These are phyloP conservation scores for Lepisosteus osseus DNA, from an alignment of 2,113 vertebrate genomes.

Conservation along the genomic window DNA sequence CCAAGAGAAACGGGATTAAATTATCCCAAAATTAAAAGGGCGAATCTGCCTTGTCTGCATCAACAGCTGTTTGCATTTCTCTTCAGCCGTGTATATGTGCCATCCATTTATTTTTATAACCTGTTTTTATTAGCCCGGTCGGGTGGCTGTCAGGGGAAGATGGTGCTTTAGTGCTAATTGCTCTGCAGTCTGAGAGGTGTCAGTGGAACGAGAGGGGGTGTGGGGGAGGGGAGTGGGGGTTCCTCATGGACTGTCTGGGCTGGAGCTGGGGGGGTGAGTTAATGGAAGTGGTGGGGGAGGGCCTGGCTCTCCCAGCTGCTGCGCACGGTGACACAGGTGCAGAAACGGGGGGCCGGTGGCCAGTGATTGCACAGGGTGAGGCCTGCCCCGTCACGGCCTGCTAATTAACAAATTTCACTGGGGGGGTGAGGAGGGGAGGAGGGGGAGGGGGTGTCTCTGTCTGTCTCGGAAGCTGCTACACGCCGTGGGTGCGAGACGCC, in stretches of 20 bases:
- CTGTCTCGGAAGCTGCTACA: too few species aligned
- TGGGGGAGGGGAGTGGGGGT: background rate
- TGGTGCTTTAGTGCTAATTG: constrained; percentile 30
- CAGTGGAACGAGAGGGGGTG: background rate
- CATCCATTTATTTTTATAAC: constrained; percentile 63
- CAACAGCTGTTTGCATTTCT: constrained; percentile 42
- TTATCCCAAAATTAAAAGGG: constrained; percentile 67
- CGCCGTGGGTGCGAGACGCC: too few species aligned
- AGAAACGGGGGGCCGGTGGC: constrained; percentile 24
- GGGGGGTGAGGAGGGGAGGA: constrained; percentile 27
- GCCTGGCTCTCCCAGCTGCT: background rate
- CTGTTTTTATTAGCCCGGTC: constrained; percentile 55
- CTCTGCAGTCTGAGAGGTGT: constrained; percentile 15
- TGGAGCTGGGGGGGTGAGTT: constrained; percentile 18
- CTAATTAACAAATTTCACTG: constrained; percentile 71
- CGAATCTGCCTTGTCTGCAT: constrained; percentile 53
- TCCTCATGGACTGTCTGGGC: background rate
- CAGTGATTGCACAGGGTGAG: constrained; percentile 63
- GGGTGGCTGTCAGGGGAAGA: constrained; percentile 15
- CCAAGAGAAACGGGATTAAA: constrained; percentile 63
- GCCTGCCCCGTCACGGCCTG: constrained; percentile 54
- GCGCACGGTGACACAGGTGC: constrained; percentile 37
- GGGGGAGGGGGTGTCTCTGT: too few species aligned
- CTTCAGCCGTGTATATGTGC: constrained; percentile 43
- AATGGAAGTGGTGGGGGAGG: constrained; percentile 20